Evolutionary conservation across 92 coral and sea anemone species (phyloP), one percentile per base, ranked within the genome.

Genomic region (Epizoanthus rinbou): DNA sequence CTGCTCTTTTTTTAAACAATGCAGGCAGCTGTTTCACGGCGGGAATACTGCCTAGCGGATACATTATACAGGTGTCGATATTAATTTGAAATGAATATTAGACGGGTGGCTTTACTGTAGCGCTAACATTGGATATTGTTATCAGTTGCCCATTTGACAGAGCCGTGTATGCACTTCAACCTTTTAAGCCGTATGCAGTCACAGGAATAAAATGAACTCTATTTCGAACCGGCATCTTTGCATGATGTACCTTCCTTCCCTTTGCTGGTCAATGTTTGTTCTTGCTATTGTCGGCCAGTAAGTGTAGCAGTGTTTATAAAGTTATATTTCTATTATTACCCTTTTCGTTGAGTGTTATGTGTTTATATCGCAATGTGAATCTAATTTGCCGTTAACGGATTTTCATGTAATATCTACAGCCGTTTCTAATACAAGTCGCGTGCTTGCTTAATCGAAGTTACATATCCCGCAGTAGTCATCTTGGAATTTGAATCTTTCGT

Each of bases 31-130:
- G 82, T 63, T 15, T 67, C 33, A 6, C 21, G 17, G 39, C 33
- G 19, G 5, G 6, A 15, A 78, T 43, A 78, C 71, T 54, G 33
- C 6, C 23, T 72, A 39, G 71, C 71, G 71, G 16, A 76, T 57
- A 18, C 54, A 15, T 64, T 65, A n/a, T n/a, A 78, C 82, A 78
- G 82, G 71, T 78, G 82, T 15, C 45, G 15, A n/a, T 78, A n/a
- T 54, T 60, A 33, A 63, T 37, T 57, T 14, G 35, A n/a, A 58
- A 5, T 17, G 31, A 78, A 24, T 19, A 41, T 41, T 13, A 1
- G 33, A 31, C 33, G 76, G 24, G 58, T 10, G 54, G 54, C 54
- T 47, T 63, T 78, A 35, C 57, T 62, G 58, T 78, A 78, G 62
- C 53, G 21, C 14, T 16, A 5, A 73, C 43, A 18, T 39, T 56